phyloP scores from a whole-genome alignment of 2,888 invertebrate species.

The Chouioia cunea region DNA sequence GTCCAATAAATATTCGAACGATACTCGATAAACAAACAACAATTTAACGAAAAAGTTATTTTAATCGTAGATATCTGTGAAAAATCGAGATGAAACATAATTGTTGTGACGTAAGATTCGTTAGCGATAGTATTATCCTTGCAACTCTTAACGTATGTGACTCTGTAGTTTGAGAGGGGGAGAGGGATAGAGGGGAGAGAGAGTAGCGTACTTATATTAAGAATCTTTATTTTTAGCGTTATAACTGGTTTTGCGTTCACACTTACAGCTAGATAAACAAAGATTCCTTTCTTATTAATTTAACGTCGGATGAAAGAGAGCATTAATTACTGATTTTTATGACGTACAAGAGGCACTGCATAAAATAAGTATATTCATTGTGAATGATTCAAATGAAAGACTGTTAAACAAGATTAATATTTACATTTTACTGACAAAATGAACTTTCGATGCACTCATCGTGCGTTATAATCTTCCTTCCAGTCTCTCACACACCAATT shows the following conservation, averaged over 20 bases:
- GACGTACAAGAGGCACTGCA: background rate
- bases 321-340: slow-evolving; percentile 21
- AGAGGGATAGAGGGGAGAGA: too few relatives aligned
- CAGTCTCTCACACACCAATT: background rate
- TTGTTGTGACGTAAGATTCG: slow-evolving; percentile 16
- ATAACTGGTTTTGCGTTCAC: slow-evolving; percentile 10
- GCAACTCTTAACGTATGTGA: background rate
- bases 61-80: slow-evolving; percentile 18
- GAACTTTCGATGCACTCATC: background rate
- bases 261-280: slow-evolving; percentile 15
- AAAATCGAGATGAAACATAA: slow-evolving; percentile 17
- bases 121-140: slow-evolving; percentile 22
- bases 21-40: slow-evolving; percentile 17
- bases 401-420: slow-evolving; percentile 37
- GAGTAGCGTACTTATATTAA: slow-evolving; percentile 29
- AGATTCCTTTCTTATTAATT: slow-evolving; percentile 19
- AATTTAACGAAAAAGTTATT: slow-evolving; percentile 22
- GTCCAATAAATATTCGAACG: background rate
- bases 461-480: too few relatives aligned
- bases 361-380: slow-evolving; percentile 26
- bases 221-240: slow-evolving; percentile 14
- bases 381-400: slow-evolving; percentile 31
- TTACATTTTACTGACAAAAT: slow-evolving; percentile 9
- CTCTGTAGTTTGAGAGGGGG: slow-evolving; percentile 2
- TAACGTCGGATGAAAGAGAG: background rate